These are phyloP conservation scores for Fulica atra DNA, from an alignment of 2,113 vertebrate genomes.

Conservation along the genomic window DNA sequence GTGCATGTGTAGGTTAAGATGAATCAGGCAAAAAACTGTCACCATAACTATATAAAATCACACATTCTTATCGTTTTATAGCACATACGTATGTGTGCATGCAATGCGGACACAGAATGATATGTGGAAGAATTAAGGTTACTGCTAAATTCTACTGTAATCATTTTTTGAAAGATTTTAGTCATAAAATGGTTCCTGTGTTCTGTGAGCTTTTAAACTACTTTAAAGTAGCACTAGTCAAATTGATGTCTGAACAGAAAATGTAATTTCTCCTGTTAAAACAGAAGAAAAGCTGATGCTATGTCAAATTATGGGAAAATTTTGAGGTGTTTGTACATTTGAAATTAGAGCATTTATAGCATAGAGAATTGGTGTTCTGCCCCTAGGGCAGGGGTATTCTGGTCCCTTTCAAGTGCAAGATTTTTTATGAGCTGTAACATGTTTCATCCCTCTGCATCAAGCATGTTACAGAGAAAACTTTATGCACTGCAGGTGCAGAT, in stretches of 20 bases:
- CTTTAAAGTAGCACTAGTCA: background rate
- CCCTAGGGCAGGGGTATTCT: background rate
- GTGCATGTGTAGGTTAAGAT: background rate
- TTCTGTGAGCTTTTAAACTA: background rate
- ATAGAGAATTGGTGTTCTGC: background rate
- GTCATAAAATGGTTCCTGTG: background rate
- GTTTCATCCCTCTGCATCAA: background rate
- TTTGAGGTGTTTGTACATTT: background rate
- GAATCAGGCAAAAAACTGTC: background rate
- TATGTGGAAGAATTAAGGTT: background rate
- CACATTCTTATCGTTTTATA: background rate
- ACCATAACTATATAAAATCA: background rate
- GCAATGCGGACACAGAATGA: background rate
- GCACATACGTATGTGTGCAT: background rate
- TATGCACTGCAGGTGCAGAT: background rate
- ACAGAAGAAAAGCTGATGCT: background rate
- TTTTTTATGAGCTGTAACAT: background rate
- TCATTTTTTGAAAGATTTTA: background rate
- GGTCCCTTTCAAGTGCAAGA: background rate
- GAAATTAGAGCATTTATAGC: background rate
- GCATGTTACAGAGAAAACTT: background rate
- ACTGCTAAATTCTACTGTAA: background rate
- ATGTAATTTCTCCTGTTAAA: background rate
- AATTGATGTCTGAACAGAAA: background rate
- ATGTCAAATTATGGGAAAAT: background rate